A percentile compares a stretch with the other conserved stretches of the same genome.
These are phyloP conservation scores for Tachystola acroxantha DNA, from an alignment of 2,888 invertebrate species.

Conservation along the genomic window DNA sequence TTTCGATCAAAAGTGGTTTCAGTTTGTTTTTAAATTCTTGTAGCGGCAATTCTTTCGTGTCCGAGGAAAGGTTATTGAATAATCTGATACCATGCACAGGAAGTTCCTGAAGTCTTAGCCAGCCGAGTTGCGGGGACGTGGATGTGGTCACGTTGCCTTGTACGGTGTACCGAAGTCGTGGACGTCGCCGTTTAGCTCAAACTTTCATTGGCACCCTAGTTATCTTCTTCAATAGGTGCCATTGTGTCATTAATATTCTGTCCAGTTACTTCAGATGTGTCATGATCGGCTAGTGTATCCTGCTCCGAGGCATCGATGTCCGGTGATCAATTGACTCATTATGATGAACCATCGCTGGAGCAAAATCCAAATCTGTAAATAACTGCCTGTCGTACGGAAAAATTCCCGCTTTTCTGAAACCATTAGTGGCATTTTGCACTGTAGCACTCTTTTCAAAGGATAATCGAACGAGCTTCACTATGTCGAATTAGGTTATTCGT, in stretches of 20 bases:
- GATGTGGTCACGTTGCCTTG: too few species aligned
- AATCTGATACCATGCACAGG: too few species aligned
- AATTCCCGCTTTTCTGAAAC: neutral
- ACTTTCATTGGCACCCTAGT: too few species aligned
- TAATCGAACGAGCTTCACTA: neutral
- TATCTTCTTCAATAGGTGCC: slow-evolving; percentile 1
- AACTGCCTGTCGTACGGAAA: slow-evolving; percentile 12
- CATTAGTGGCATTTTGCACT: neutral
- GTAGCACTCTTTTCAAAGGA: neutral
- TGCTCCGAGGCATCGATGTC: neutral
- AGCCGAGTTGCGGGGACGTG: too few species aligned
- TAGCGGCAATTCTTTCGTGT: too few species aligned
- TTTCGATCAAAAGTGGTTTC: too few species aligned
- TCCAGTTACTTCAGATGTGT: slow-evolving; percentile 2
- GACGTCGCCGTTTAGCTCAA: too few species aligned
- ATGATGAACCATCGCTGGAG: slow-evolving; percentile 9
- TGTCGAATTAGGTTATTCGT: neutral
- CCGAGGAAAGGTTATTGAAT: too few species aligned
- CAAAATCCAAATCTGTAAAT: slow-evolving; percentile 17
- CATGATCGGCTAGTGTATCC: slow-evolving; percentile 1
- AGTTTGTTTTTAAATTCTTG: too few species aligned
- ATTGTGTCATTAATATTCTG: neutral
- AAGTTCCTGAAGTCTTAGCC: too few species aligned
- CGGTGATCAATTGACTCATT: slow-evolving; percentile 2
- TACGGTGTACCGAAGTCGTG: too few species aligned